These are phyloP conservation scores for Conopomorpha cramerella DNA, from an alignment of 1,140 invertebrate genomes.

Conservation along the genomic window DNA sequence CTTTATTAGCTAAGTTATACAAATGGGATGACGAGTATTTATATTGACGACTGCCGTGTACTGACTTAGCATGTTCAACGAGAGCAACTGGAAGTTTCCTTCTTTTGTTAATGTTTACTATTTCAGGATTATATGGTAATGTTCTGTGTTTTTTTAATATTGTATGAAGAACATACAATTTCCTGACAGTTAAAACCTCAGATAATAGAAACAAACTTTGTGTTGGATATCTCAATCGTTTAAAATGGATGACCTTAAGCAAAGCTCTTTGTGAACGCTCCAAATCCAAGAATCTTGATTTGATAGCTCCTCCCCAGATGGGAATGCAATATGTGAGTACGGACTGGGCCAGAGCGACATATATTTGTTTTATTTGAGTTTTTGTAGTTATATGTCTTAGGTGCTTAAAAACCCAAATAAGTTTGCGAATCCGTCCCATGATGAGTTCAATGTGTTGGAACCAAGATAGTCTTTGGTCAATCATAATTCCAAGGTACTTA, in stretches of 20 bases:
- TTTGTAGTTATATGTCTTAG: neutral
- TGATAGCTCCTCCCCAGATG: slow-evolving; percentile 1
- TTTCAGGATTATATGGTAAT: neutral
- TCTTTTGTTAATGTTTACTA: neutral
- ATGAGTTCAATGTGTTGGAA: neutral
- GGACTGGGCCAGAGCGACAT: neutral
- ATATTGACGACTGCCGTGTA: slow-evolving; percentile 2
- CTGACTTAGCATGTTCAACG: neutral
- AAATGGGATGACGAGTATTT: neutral
- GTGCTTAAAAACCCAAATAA: slow-evolving; percentile 1
- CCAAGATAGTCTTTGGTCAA: slow-evolving; percentile 3
- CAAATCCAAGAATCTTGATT: slow-evolving; percentile 1
- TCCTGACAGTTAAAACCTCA: slow-evolving; percentile 1
- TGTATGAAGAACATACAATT: slow-evolving; percentile 2
- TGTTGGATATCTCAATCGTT: slow-evolving; percentile 1
- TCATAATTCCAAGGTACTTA: slow-evolving; percentile 2
- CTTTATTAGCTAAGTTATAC: slow-evolving; percentile 1
- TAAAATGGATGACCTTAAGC: slow-evolving; percentile 3
- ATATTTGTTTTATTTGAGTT: neutral
- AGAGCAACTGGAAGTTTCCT: neutral
- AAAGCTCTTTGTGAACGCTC: slow-evolving; percentile 3
- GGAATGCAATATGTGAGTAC: neutral
- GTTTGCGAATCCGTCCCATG: slow-evolving; percentile 1
- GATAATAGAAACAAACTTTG: neutral
- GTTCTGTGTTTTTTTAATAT: slow-evolving; percentile 1